A percentile compares a stretch with the other conserved stretches of the same genome.
Conservation (phyloP, 1,140 invertebrate species). For the Drosophila simulans region DNA sequence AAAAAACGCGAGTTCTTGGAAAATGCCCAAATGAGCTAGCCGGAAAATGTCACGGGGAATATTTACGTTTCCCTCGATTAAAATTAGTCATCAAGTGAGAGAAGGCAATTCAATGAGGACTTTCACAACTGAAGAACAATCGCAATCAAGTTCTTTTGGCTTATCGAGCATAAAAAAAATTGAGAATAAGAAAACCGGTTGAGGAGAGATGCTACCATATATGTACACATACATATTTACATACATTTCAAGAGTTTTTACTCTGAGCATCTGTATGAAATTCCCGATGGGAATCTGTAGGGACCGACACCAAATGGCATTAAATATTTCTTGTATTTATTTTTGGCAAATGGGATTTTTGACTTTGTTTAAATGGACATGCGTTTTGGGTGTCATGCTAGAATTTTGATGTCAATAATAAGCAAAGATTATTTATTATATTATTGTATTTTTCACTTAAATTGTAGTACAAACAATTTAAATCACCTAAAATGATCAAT, state of each 20-base stretch:
- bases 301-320: conserved; percentile 14
- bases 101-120: conserved; percentile 7
- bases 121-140: conserved; percentile 30
- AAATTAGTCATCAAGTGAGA: conserved; percentile 25
- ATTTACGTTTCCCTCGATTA: conserved; percentile 8
- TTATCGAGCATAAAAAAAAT: conserved; percentile 16
- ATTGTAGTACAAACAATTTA: not conserved
- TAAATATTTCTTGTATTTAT: conserved; percentile 18
- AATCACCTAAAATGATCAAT: too few species aligned
- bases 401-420: conserved; percentile 3
- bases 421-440: not conserved
- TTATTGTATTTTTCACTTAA: too few species aligned
- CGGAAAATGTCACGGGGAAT: conserved; percentile 52
- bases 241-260: conserved; percentile 3
- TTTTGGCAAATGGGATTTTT: conserved; percentile 27
- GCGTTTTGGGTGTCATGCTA: not conserved
- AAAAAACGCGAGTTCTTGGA: conserved; percentile 53
- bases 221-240: not conserved
- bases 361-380: conserved; percentile 16
- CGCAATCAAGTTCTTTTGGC: conserved; percentile 10
- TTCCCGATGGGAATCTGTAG: not conserved
- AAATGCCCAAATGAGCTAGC: conserved; percentile 36
- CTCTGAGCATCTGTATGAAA: conserved; percentile 13
- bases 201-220: conserved; percentile 4
- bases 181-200: conserved; percentile 35